phyloP scores from a whole-genome alignment of 2,888 invertebrate genomes.

The Mantis religiosa region DNA sequence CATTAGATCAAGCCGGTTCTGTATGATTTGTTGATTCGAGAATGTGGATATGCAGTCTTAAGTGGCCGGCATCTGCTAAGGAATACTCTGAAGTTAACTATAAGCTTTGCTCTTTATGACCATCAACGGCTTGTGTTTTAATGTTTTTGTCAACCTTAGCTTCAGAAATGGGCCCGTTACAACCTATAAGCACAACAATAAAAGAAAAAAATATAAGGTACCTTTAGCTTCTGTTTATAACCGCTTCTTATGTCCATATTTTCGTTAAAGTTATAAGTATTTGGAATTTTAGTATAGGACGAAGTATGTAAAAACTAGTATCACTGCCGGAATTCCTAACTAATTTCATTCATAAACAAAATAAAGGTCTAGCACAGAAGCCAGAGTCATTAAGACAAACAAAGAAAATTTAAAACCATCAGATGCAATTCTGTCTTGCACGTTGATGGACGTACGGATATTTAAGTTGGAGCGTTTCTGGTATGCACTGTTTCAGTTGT shows the following conservation, averaged over 20 bases:
- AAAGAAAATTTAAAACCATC: neutral
- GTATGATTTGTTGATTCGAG: neutral
- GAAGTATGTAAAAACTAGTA: neutral
- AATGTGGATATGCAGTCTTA: neutral
- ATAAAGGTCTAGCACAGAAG: neutral
- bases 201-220: neutral
- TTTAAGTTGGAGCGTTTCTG: neutral
- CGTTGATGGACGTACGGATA: neutral
- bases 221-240: neutral
- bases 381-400: neutral
- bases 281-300: neutral
- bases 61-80: neutral
- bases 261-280: neutral
- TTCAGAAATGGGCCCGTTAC: neutral
- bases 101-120: neutral
- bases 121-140: neutral
- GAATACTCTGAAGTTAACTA: neutral
- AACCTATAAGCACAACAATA: neutral
- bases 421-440: neutral
- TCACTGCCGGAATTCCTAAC: neutral
- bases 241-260: neutral
- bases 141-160: neutral
- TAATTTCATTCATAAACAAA: neutral
- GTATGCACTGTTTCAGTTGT: too few relatives aligned
- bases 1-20: constrained; percentile 3